phyloP scores from a whole-genome alignment of 1,140 invertebrate species.

The Drosophila grimshawi region DNA sequence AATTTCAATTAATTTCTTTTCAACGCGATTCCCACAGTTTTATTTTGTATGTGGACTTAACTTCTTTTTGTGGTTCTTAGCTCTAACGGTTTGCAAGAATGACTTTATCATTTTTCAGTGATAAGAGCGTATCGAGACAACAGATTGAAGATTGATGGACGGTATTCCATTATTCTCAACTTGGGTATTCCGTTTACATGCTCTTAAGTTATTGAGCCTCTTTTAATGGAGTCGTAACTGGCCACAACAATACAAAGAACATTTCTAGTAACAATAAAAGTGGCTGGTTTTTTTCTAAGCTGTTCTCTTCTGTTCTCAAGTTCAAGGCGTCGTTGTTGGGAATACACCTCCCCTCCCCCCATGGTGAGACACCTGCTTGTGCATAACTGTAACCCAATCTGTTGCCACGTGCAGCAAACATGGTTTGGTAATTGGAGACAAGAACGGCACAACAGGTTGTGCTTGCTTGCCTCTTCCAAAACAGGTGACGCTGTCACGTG shows the following conservation, averaged over 20 bases:
- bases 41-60: not conserved
- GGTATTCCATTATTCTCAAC: not conserved
- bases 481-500: constrained; percentile 43
- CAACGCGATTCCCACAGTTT: constrained; percentile 28
- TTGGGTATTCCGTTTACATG: constrained; percentile 19
- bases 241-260: not conserved
- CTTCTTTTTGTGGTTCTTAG: not conserved
- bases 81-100: constrained; percentile 28
- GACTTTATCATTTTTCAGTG: not conserved
- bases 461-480: not conserved
- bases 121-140: constrained; percentile 1
- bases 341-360: too few species aligned
- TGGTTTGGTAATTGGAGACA: constrained; percentile 50
- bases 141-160: not conserved
- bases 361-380: constrained; percentile 12
- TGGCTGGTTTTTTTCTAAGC: too few species aligned
- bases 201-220: constrained; percentile 1
- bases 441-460: constrained; percentile 52
- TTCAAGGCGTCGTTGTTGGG: constrained; percentile 33
- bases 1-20: constrained; percentile 47
- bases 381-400: constrained; percentile 39
- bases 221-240: not conserved
- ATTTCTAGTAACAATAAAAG: constrained; percentile 16
- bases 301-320: constrained; percentile 45
- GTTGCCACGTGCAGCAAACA: constrained; percentile 43